Percentiles rank a stretch among this genome's conserved stretches.
These are phyloP conservation scores for Zoanthus gigantus DNA, from an alignment of 92 coral and sea anemone genomes.

Conservation along the genomic window DNA sequence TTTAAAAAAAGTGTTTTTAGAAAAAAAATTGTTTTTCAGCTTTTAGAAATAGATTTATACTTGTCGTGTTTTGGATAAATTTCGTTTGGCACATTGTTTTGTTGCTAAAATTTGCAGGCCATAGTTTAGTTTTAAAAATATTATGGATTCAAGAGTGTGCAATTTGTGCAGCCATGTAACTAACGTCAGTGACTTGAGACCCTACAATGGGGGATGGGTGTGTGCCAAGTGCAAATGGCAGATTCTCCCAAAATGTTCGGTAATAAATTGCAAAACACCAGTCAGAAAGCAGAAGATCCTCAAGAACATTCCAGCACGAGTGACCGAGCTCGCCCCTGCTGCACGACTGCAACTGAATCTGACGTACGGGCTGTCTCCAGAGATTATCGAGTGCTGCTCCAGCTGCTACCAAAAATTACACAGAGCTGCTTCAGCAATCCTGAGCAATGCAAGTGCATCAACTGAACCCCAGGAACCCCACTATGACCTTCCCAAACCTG, in stretches of 20 bases:
- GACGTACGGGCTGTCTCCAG: conserved; percentile 5
- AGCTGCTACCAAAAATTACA: conserved; percentile 30
- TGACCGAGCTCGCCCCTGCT: conserved; percentile 22
- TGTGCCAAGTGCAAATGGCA: conserved; percentile 17
- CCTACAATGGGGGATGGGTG: conserved; percentile 18
- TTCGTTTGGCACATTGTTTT: conserved; percentile 3
- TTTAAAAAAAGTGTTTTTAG: not conserved
- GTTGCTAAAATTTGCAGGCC: conserved; percentile 7
- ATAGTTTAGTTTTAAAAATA: not conserved
- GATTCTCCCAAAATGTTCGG: conserved; percentile 2
- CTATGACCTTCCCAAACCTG: not conserved
- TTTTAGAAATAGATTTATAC: not conserved
- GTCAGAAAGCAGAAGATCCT: conserved; percentile 10
- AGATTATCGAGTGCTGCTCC: conserved; percentile 5
- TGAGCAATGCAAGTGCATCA: not conserved
- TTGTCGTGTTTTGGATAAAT: not conserved
- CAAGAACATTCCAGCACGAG: not conserved
- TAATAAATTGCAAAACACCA: conserved; percentile 33
- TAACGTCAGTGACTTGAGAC: not conserved
- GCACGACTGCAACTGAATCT: conserved; percentile 30
- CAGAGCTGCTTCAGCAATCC: conserved; percentile 18
- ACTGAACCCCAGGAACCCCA: not conserved
- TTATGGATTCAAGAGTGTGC: conserved; percentile 9
- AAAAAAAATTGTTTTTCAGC: not conserved
- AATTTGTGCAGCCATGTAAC: conserved; percentile 21